Evolutionary conservation across 2,797 vertebrate genomes (phyloP).

Genomic region (Sebastolobus altivelis): DNA sequence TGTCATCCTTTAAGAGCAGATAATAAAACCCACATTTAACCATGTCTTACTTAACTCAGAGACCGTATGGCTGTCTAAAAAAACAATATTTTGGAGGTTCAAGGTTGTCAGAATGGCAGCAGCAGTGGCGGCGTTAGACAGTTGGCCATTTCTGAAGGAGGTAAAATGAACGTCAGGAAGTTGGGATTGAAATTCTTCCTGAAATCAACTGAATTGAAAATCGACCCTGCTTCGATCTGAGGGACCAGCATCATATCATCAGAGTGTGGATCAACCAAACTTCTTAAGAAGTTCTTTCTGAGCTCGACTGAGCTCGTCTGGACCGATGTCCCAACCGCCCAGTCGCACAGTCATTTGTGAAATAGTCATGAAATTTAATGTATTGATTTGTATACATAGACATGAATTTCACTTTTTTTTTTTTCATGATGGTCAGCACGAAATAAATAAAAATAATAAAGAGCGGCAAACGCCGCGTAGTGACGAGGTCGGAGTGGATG

Average conservation of each 20-base stretch:
- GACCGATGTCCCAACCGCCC: background rate
- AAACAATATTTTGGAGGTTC: conserved; percentile 6
- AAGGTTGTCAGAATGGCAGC: conserved; percentile 11
- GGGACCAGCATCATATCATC: background rate
- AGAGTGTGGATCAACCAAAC: background rate
- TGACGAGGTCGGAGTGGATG: too few species aligned
- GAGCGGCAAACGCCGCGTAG: too few species aligned
- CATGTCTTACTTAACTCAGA: background rate
- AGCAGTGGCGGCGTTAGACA: background rate
- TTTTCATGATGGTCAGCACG: too few species aligned
- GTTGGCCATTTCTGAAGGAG: conserved; percentile 29
- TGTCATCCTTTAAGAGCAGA: background rate
- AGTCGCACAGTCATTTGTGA: too few species aligned
- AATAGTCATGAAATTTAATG: too few species aligned
- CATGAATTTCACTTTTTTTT: too few species aligned
- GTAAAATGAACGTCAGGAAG: conserved; percentile 11
- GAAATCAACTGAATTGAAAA: background rate
- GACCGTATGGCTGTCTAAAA: conserved; percentile 10
- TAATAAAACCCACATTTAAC: background rate
- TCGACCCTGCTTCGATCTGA: conserved; percentile 10
- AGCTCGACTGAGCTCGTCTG: background rate
- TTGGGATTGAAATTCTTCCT: background rate
- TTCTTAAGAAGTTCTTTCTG: background rate
- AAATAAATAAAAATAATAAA: too few species aligned
- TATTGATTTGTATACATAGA: too few species aligned